phyloP scores from a whole-genome alignment of 2,113 vertebrate genomes.

The Bothrops jararaca region DNA sequence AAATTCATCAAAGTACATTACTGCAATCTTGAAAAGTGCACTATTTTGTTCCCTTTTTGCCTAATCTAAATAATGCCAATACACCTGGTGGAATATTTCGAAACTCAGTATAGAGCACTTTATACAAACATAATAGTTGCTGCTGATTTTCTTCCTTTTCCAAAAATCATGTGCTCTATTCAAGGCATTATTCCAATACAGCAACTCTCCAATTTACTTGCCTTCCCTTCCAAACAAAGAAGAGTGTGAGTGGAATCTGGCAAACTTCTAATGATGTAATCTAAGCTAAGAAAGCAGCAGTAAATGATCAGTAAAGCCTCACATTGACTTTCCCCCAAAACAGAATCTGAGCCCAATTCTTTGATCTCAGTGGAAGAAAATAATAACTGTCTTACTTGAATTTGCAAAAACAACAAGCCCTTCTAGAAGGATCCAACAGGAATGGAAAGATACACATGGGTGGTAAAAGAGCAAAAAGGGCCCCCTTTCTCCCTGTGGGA shows the following conservation, averaged over 20 bases:
- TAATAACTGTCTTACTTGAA: neutral
- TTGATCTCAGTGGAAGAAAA: neutral
- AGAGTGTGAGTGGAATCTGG: neutral
- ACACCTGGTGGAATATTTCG: neutral
- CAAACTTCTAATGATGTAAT: neutral
- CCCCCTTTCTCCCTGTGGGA: neutral
- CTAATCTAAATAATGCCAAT: neutral
- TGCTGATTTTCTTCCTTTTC: neutral
- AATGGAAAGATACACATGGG: neutral
- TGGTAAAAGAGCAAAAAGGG: neutral
- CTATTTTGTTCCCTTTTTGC: neutral
- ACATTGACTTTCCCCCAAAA: neutral
- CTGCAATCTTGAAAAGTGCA: constrained; percentile 6
- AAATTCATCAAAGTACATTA: neutral
- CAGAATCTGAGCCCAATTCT: neutral
- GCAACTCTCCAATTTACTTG: neutral
- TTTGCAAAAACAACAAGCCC: neutral
- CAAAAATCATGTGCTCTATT: neutral
- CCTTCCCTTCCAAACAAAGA: neutral
- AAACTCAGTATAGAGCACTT: neutral
- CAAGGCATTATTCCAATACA: neutral
- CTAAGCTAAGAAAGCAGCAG: neutral
- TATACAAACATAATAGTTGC: neutral
- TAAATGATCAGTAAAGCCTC: neutral
- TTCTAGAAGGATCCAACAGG: neutral